phyloP scores from a whole-genome alignment of 2,888 invertebrate genomes.

The Catonia carolina region DNA sequence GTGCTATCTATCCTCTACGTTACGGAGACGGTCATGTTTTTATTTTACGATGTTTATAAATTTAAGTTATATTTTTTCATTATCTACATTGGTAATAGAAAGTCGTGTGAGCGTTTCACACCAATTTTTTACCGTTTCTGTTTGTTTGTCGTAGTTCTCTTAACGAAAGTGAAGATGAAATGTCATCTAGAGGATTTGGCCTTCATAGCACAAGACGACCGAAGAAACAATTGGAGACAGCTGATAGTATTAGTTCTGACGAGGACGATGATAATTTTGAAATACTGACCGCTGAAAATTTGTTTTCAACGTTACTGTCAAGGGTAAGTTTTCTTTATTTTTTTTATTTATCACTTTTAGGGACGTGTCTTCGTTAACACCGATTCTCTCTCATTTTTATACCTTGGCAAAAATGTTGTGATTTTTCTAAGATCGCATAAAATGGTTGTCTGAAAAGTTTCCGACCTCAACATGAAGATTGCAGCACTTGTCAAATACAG shows the following conservation, averaged over 20 bases:
- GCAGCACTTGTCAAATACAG: too few species aligned
- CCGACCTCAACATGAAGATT: too few species aligned
- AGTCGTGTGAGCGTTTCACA: too few species aligned
- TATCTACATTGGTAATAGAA: too few species aligned
- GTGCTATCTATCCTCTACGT: too few species aligned
- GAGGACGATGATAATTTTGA: conserved; percentile 89
- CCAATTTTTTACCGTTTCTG: too few species aligned
- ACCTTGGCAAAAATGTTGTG: not conserved
- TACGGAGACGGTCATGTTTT: too few species aligned
- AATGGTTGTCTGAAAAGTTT: too few species aligned
- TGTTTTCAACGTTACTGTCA: conserved; percentile 79
- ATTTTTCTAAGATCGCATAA: not conserved
- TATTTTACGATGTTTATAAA: too few species aligned
- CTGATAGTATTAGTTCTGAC: conserved; percentile 81
- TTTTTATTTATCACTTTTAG: not conserved
- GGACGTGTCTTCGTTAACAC: not conserved
- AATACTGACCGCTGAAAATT: conserved; percentile 81
- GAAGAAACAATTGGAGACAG: conserved; percentile 54
- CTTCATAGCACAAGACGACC: conserved; percentile 56
- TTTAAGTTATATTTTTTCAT: too few species aligned
- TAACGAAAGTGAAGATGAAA: conserved; percentile 38
- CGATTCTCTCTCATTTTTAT: too few species aligned
- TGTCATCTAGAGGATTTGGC: conserved; percentile 47
- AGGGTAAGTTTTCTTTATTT: conserved; percentile 56
- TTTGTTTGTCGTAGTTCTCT: conserved; percentile 36